A percentile compares a stretch with the other conserved stretches of the same genome.
Evolutionary conservation across 2,113 vertebrate genomes (phyloP).

Genomic region (Rallus limicola): DNA sequence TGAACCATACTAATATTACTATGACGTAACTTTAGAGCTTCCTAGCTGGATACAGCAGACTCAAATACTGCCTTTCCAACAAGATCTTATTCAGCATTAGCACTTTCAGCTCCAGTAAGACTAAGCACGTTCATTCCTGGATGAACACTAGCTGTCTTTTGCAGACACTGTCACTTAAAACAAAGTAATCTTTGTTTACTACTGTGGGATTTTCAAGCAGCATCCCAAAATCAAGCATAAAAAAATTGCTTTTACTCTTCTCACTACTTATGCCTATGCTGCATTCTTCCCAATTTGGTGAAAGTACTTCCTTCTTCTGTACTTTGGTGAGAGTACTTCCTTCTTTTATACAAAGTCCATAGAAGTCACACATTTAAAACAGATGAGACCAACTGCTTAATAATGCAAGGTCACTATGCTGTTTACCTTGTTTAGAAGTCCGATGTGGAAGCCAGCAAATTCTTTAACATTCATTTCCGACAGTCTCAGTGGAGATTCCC

Average conservation of each 20-base stretch:
- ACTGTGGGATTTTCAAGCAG: not conserved
- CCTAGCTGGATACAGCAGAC: not conserved
- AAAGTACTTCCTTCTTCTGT: not conserved
- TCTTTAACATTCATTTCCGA: conserved; percentile 85
- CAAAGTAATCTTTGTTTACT: not conserved
- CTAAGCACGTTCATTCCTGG: not conserved
- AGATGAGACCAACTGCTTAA: not conserved
- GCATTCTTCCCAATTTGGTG: not conserved
- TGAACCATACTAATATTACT: not conserved
- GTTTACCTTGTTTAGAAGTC: conserved; percentile 87
- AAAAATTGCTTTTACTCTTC: not conserved
- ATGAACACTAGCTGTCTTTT: not conserved
- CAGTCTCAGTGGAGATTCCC: conserved; percentile 79
- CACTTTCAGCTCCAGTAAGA: not conserved
- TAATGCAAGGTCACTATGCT: not conserved
- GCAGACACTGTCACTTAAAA: not conserved
- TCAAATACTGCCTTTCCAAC: not conserved
- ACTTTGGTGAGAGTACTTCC: not conserved
- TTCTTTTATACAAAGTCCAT: not conserved
- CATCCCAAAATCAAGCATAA: not conserved
- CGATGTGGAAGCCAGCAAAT: conserved; percentile 86
- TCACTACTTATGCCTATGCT: not conserved
- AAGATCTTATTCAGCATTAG: not conserved
- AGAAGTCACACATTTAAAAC: not conserved
- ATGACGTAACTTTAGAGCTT: not conserved